Percentiles rank a stretch among this genome's conserved stretches.
Conservation (phyloP, 2,113 vertebrate species). For the Corythaeola cristata region DNA sequence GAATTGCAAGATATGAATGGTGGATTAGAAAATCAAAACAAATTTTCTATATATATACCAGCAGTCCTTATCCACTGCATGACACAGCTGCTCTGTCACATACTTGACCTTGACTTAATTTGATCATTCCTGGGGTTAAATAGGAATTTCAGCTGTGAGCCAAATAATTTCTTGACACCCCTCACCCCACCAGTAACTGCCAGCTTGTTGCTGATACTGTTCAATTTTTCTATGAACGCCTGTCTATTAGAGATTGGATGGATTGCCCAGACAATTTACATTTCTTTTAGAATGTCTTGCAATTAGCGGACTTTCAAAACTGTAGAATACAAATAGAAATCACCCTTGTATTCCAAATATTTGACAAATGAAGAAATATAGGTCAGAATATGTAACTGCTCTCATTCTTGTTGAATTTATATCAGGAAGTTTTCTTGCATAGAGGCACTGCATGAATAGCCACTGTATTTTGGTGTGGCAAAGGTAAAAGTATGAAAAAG, state of each 20-base stretch:
- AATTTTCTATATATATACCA: neutral
- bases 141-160: neutral
- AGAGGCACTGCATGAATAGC: neutral
- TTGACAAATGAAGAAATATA: neutral
- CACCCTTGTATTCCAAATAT: neutral
- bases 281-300: neutral
- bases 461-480: neutral
- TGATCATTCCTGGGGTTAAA: neutral
- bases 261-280: neutral
- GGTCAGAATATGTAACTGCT: neutral
- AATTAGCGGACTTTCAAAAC: neutral
- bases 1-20: neutral
- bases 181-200: neutral
- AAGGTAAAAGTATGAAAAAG: neutral
- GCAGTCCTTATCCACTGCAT: neutral
- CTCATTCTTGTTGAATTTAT: neutral
- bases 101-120: slow-evolving; percentile 31
- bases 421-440: neutral
- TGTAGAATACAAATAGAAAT: slow-evolving; percentile 2
- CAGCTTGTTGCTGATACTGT: neutral
- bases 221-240: slow-evolving; percentile 7
- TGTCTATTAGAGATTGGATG: slow-evolving; percentile 25
- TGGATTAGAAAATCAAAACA: neutral
- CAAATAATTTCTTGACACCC: neutral
- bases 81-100: neutral